Conservation (phyloP, 2,888 invertebrate genomes). For the Teinopalpus imperialis region DNA sequence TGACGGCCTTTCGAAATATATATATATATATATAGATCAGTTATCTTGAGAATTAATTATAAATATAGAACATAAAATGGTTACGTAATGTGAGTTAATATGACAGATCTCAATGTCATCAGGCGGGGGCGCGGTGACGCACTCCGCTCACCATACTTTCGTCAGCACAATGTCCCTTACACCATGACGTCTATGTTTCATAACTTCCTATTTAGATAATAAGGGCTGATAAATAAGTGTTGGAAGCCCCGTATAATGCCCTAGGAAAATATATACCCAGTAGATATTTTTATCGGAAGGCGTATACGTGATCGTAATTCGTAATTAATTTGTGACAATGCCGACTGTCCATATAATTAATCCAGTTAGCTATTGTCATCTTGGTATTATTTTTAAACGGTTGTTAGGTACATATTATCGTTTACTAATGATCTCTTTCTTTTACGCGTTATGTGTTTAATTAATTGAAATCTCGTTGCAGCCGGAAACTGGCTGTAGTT, state of each 20-base stretch:
- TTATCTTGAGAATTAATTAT: too few species aligned
- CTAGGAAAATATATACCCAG: conserved; percentile 47
- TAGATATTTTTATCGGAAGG: conserved; percentile 42
- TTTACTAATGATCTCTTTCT: too few species aligned
- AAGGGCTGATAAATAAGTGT: conserved; percentile 53
- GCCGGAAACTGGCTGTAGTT: too few species aligned
- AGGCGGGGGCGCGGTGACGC: conserved; percentile 54
- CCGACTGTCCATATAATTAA: conserved; percentile 25
- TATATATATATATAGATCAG: too few species aligned
- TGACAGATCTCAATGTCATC: conserved; percentile 30
- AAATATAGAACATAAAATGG: conserved; percentile 4
- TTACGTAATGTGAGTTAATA: conserved; percentile 25
- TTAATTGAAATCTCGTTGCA: too few species aligned
- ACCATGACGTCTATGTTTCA: conserved; percentile 58
- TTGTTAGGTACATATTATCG: neutral
- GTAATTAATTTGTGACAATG: conserved; percentile 36
- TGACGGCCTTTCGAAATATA: too few species aligned
- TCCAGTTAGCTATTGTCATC: conserved; percentile 3
- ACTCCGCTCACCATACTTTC: conserved; percentile 42
- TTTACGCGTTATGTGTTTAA: too few species aligned
- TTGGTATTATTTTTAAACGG: conserved; percentile 5
- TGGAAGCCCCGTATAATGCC: conserved; percentile 36
- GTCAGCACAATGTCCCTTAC: conserved; percentile 40
- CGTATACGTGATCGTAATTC: conserved; percentile 42
- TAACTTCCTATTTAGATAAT: conserved; percentile 65